Evolutionary conservation across 2,888 invertebrate species (phyloP).

Genomic region (Nomada fucata): DNA sequence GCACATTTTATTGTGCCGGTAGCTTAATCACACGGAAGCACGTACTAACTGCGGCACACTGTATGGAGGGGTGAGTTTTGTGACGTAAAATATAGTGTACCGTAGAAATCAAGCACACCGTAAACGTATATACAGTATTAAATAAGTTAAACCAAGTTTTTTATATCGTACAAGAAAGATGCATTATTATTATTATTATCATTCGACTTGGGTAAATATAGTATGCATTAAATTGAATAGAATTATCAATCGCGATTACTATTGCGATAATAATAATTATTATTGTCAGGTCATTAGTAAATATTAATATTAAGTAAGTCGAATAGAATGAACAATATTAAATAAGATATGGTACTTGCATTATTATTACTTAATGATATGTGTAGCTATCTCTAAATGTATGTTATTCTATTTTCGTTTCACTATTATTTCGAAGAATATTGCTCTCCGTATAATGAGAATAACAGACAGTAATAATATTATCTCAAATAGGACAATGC

Average conservation of each 20-base stretch:
- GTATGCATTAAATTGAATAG: too few species aligned
- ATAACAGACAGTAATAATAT: neutral
- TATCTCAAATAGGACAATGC: too few species aligned
- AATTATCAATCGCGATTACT: too few species aligned
- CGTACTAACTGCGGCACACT: slow-evolving; percentile 91
- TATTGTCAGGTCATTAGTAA: too few species aligned
- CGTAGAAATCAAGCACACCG: neutral
- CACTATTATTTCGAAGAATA: neutral
- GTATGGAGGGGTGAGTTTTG: slow-evolving; percentile 88
- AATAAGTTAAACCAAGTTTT: too few species aligned
- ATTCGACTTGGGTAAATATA: too few species aligned
- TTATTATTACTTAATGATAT: neutral
- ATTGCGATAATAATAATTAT: too few species aligned
- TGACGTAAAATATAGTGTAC: neutral
- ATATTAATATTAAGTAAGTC: too few species aligned
- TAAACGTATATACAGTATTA: neutral
- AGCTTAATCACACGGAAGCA: slow-evolving; percentile 89
- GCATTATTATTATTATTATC: too few species aligned
- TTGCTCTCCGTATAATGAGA: neutral
- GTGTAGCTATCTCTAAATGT: neutral
- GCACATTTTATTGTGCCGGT: slow-evolving; percentile 90
- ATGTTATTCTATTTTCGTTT: neutral
- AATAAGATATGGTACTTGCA: neutral
- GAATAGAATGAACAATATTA: too few species aligned
- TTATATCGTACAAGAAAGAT: too few species aligned